phyloP scores from a whole-genome alignment of 2,888 invertebrate genomes.

The Lordiphosa andalusiaca region DNA sequence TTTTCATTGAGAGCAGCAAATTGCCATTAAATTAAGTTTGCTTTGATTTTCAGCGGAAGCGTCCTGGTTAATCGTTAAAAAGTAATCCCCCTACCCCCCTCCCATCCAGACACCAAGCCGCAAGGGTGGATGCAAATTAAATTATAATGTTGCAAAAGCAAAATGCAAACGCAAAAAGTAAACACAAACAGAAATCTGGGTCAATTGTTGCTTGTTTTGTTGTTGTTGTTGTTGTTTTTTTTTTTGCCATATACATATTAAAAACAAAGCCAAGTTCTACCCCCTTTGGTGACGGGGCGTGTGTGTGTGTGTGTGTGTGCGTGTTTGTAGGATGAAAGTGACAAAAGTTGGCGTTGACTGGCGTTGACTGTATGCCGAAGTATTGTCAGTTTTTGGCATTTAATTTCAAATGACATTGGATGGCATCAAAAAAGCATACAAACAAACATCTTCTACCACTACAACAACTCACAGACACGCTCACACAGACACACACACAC shows the following conservation, averaged over 20 bases:
- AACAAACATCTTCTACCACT: slow-evolving; percentile 9
- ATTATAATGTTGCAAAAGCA: slow-evolving; percentile 31
- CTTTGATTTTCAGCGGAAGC: slow-evolving; percentile 30
- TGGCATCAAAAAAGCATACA: slow-evolving; percentile 26
- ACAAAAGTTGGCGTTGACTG: slow-evolving; percentile 7
- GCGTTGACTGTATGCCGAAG: slow-evolving; percentile 6
- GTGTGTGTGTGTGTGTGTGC: neutral
- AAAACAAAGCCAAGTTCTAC: slow-evolving; percentile 28
- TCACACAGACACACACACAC: slow-evolving; percentile 5
- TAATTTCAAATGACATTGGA: slow-evolving; percentile 59
- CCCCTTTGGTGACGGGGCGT: slow-evolving; percentile 6
- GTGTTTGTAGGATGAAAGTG: slow-evolving; percentile 1
- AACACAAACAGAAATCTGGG: slow-evolving; percentile 70
- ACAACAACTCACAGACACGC: slow-evolving; percentile 2
- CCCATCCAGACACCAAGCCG: neutral
- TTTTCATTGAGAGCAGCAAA: slow-evolving; percentile 21
- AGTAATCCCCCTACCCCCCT: no score
- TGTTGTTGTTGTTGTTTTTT: slow-evolving; percentile 20
- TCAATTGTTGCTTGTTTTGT: slow-evolving; percentile 71
- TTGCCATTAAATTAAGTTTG: slow-evolving; percentile 29
- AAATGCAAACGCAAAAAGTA: slow-evolving; percentile 12
- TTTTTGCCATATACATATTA: slow-evolving; percentile 45
- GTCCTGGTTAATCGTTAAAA: neutral
- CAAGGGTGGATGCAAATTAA: slow-evolving; percentile 27
- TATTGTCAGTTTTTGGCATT: slow-evolving; percentile 62